Conservation (phyloP, 2,888 invertebrate genomes). For the Drosophila niveifrons region DNA sequence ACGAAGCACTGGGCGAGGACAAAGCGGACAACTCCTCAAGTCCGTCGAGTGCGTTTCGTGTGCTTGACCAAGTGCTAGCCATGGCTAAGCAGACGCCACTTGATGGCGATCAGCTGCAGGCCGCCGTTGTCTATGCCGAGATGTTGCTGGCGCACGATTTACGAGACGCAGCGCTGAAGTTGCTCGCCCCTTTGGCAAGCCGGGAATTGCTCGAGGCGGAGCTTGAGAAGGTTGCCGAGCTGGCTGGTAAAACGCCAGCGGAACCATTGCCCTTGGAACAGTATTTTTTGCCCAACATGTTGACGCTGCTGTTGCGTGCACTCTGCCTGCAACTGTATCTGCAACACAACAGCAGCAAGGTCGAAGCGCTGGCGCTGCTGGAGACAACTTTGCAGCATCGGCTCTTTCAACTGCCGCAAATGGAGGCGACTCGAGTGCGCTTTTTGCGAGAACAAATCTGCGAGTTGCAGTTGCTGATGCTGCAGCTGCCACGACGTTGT, state of each 20-base stretch:
- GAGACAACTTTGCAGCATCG: conserved; percentile 10
- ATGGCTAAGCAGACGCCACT: conserved; percentile 34
- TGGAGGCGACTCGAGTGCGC: conserved; percentile 9
- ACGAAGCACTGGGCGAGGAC: conserved; percentile 80
- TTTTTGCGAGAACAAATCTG: conserved; percentile 85
- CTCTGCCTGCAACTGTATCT: conserved; percentile 71
- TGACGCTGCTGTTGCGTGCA: conserved; percentile 73
- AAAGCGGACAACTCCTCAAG: neutral
- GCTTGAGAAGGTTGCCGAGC: neutral
- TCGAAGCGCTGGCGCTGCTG: conserved; percentile 67
- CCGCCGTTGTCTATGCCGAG: conserved; percentile 74
- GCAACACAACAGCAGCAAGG: conserved; percentile 54
- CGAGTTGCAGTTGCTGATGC: conserved; percentile 83
- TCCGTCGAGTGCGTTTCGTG: conserved; percentile 66
- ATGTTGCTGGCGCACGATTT: conserved; percentile 69
- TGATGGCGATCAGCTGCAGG: conserved; percentile 72
- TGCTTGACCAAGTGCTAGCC: conserved; percentile 86
- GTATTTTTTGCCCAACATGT: conserved; percentile 78
- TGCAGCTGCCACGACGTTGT: conserved; percentile 52
- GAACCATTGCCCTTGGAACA: conserved; percentile 76
- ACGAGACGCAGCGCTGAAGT: conserved; percentile 60
- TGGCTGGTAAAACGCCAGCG: neutral
- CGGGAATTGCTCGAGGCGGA: neutral
- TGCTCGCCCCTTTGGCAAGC: conserved; percentile 67
- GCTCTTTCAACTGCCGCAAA: conserved; percentile 15